Evolutionary conservation across 1,140 invertebrate species (phyloP).

Genomic region (Drosophila ohnishii): DNA sequence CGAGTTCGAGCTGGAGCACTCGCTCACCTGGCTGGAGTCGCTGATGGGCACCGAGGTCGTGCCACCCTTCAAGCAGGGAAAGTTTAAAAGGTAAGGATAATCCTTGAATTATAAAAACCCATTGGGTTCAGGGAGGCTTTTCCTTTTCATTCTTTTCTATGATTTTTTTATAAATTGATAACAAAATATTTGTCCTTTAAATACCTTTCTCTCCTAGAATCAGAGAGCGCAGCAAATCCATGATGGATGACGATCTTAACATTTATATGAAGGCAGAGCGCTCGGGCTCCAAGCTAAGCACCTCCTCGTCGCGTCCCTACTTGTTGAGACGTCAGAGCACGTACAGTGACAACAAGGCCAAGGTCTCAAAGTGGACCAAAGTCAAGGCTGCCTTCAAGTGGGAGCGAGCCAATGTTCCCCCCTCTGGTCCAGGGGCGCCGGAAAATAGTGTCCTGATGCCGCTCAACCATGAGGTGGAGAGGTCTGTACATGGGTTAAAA

Average conservation of each 20-base stretch:
- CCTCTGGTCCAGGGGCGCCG: slow-evolving; percentile 66
- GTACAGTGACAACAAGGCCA: slow-evolving; percentile 79
- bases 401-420: slow-evolving; percentile 86
- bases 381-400: slow-evolving; percentile 92
- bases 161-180: background rate
- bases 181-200: background rate
- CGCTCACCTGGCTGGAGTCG: slow-evolving; percentile 85
- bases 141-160: background rate
- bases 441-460: slow-evolving; percentile 80
- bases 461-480: slow-evolving; percentile 79
- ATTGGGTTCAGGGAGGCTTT: background rate
- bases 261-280: slow-evolving; percentile 62
- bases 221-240: slow-evolving; percentile 84
- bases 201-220: slow-evolving; percentile 40
- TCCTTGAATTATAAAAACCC: background rate
- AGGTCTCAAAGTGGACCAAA: slow-evolving; percentile 90
- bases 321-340: slow-evolving; percentile 75
- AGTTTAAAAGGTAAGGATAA: slow-evolving; percentile 58
- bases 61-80: slow-evolving; percentile 63
- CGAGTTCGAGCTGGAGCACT: slow-evolving; percentile 85
- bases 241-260: slow-evolving; percentile 82
- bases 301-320: slow-evolving; percentile 54
- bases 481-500: slow-evolving; percentile 40
- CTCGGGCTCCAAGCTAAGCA: slow-evolving; percentile 27
- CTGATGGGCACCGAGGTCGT: slow-evolving; percentile 63